A percentile compares a stretch with the other conserved stretches of the same genome.
Conservation (phyloP, 2,888 invertebrate species). For the Nesidiocoris tenuis region DNA sequence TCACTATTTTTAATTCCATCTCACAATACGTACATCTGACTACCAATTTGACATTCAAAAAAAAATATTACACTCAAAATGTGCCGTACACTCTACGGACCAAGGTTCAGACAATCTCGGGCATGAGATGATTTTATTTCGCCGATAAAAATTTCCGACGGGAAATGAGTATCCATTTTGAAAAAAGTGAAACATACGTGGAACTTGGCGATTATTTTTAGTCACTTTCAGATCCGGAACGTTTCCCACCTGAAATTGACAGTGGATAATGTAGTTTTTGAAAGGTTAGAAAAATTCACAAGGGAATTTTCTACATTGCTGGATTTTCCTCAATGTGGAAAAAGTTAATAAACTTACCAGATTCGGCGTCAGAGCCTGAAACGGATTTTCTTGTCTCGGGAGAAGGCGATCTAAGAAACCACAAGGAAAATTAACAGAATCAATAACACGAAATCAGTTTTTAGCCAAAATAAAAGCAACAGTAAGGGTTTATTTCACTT, state of each 20-base stretch:
- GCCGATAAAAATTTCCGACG: too few relatives aligned
- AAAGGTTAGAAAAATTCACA: background rate
- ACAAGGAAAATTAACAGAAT: slow-evolving; percentile 48
- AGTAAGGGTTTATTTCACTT: background rate
- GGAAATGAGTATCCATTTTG: too few relatives aligned
- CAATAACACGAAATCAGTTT: slow-evolving; percentile 1
- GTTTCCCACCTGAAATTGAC: slow-evolving; percentile 38
- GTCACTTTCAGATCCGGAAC: slow-evolving; percentile 43
- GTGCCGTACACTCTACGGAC: too few relatives aligned
- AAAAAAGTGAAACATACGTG: background rate
- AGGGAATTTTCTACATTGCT: background rate
- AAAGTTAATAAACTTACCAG: slow-evolving; percentile 29
- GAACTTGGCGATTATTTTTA: slow-evolving; percentile 13
- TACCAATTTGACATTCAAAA: slow-evolving; percentile 11
- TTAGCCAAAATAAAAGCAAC: background rate
- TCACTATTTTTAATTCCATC: background rate
- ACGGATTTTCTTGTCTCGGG: slow-evolving; percentile 49
- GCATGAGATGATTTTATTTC: too few relatives aligned
- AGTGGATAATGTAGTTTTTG: too few relatives aligned
- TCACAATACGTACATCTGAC: background rate
- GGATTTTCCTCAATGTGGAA: too few relatives aligned
- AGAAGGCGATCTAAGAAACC: slow-evolving; percentile 50
- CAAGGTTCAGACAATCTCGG: too few relatives aligned
- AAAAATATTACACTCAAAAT: background rate
- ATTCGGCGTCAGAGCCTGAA: slow-evolving; percentile 48